Evolutionary conservation across 2,888 invertebrate genomes (phyloP), one percentile per base, ranked within the genome.

Genomic region (Amorpha juglandis): DNA sequence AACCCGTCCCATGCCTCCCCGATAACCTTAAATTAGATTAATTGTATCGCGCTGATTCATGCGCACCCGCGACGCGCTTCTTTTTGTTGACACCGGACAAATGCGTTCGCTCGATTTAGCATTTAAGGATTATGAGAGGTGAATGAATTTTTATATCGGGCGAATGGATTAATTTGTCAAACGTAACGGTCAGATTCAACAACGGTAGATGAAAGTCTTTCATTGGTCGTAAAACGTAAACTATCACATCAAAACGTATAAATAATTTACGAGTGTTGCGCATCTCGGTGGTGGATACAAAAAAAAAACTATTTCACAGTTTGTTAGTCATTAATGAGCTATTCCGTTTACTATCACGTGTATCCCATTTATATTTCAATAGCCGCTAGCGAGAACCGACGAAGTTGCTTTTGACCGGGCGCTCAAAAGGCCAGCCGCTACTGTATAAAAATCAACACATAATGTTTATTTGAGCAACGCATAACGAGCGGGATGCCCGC

Each of bases 21-120:
- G 89, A 90, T 91, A 91, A 89, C 89, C 91, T 86, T 90, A 91
- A 92, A 92, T 92, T 92, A 92, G 92, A 93, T 91, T 92, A 90
- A 93, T 92, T 90, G 91, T 90, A 92, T 87, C 89, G 84, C 81
- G 89, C 86, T 93, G 93, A 92, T 90, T 93, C 92, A 93, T 84
- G 80, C 87, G 79, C 77, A 80, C 79, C 86, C 83, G 82, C 83
- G 80, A 81, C 82, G 84, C 81, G 81, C 78, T 84, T 82, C 79
- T 82, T 82, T 81, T 83, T 89, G 87, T 87, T 90, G 90, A 90
- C 91, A 90, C 82, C 80, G 80, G 82, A 91, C 87, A 86, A 89
- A 90, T 89, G 87, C 80, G 81, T 79, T 79, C 79, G 83, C 87
- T 89, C 81, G 79, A 88, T 87, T 86, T 89, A 87, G 88, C 84